phyloP scores from a whole-genome alignment of 2,113 vertebrate genomes.

The Galeopterus variegatus region DNA sequence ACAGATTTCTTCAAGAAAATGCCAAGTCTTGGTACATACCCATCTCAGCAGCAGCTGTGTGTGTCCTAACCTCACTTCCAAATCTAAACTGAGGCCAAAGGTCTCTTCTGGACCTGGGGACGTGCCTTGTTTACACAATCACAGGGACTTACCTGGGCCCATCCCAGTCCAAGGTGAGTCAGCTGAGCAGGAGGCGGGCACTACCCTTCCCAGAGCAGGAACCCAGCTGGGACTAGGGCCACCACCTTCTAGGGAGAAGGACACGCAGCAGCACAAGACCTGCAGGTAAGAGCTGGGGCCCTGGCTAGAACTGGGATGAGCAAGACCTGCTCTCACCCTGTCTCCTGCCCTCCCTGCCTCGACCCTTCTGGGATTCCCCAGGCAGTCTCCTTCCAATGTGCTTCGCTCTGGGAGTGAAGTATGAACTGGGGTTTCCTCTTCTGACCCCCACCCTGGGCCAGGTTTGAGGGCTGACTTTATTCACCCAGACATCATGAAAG shows the following conservation, averaged over 20 bases:
- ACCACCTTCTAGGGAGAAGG: background rate
- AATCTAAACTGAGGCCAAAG: background rate
- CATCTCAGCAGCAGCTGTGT: background rate
- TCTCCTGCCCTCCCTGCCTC: background rate
- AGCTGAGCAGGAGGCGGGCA: constrained; percentile 36
- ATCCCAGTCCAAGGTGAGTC: constrained; percentile 69
- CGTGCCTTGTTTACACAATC: constrained; percentile 52
- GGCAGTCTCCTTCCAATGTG: background rate
- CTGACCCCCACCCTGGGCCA: background rate
- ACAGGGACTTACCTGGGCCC: background rate
- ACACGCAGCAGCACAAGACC: background rate
- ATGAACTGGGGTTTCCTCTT: background rate
- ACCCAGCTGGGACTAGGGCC: constrained; percentile 51
- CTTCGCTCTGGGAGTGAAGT: background rate
- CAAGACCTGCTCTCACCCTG: background rate
- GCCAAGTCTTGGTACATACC: background rate
- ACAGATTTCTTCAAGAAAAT: background rate
- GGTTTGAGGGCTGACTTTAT: background rate
- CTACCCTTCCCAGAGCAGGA: constrained; percentile 43
- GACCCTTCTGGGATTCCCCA: background rate
- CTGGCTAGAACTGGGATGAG: background rate
- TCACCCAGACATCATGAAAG: background rate
- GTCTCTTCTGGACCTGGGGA: background rate
- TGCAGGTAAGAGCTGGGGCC: constrained; percentile 65
- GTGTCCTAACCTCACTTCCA: background rate